Conservation (phyloP, 2,888 invertebrate genomes). For the Micropterix aruncella region DNA sequence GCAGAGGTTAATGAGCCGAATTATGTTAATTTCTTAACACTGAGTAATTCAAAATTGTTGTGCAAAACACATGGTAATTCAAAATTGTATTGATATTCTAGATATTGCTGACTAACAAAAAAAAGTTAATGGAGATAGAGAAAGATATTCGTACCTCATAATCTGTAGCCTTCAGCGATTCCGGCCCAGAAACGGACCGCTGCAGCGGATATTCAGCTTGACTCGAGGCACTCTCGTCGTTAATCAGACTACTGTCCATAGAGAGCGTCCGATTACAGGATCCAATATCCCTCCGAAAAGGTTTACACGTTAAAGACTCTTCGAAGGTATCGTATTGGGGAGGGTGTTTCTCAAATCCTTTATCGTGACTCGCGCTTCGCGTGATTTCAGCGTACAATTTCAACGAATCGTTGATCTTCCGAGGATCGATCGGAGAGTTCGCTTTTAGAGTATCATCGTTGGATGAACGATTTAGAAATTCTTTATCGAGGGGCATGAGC, state of each 20-base stretch:
- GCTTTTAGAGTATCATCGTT: slow-evolving; percentile 25
- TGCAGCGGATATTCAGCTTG: slow-evolving; percentile 21
- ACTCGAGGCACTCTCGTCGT: slow-evolving; percentile 20
- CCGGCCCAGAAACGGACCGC: slow-evolving; percentile 42
- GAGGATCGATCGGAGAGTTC: slow-evolving; percentile 30
- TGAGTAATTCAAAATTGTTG: no score
- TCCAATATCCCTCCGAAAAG: slow-evolving; percentile 11
- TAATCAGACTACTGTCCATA: slow-evolving; percentile 36
- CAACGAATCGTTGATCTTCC: slow-evolving; percentile 28
- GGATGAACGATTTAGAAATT: slow-evolving; percentile 19
- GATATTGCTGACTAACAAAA: no score
- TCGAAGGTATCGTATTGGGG: slow-evolving; percentile 8
- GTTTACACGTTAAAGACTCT: slow-evolving; percentile 9
- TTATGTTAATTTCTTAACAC: no score
- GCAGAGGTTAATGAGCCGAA: no score
- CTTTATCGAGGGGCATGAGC: slow-evolving; percentile 14
- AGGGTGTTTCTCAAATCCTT: slow-evolving; percentile 13
- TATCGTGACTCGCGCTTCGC: slow-evolving; percentile 18
- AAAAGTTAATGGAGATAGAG: neutral
- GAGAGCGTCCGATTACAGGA: slow-evolving; percentile 21
- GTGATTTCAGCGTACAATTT: slow-evolving; percentile 26
- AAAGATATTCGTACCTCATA: slow-evolving; percentile 6
- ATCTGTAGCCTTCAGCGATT: slow-evolving; percentile 14
- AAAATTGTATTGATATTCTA: no score
- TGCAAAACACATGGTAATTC: no score